Percentiles rank a stretch among this genome's conserved stretches.
phyloP scores from a whole-genome alignment of 2,888 invertebrate species.

The Epirrhoe alternata region DNA sequence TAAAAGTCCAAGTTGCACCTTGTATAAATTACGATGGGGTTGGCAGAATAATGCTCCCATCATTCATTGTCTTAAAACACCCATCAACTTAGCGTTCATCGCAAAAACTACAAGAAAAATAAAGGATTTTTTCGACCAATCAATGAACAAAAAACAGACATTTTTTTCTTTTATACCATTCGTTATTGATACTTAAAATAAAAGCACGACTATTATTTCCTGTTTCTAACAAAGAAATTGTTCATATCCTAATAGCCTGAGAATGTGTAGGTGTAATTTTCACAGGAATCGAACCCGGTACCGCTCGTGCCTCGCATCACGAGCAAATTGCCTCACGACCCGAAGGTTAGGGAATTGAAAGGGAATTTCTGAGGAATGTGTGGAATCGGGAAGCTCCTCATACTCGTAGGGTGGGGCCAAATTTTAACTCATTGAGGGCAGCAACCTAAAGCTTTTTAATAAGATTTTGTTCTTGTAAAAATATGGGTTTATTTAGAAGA shows the following conservation, averaged over 20 bases:
- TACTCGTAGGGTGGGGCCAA: background rate
- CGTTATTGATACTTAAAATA: background rate
- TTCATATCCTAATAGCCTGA: conserved; percentile 32
- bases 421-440: too few species aligned
- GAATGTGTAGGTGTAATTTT: conserved; percentile 51
- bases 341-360: conserved; percentile 37
- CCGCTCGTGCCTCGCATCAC: conserved; percentile 69
- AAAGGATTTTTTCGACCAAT: too few species aligned
- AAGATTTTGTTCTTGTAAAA: too few species aligned
- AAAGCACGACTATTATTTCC: conserved; percentile 10
- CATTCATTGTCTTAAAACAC: too few species aligned
- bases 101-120: too few species aligned
- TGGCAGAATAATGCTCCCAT: too few species aligned
- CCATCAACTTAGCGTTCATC: too few species aligned
- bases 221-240: conserved; percentile 28
- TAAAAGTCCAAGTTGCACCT: too few species aligned
- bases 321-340: conserved; percentile 61
- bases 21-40: background rate
- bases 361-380: conserved; percentile 40
- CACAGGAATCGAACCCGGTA: conserved; percentile 60
- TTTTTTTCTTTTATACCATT: too few species aligned
- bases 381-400: conserved; percentile 22
- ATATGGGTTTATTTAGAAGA: too few species aligned
- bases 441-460: too few species aligned
- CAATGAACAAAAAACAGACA: too few species aligned